These are phyloP conservation scores for Ornithorhynchus anatinus DNA, from an alignment of 2,113 vertebrate species.

Conservation along the genomic window DNA sequence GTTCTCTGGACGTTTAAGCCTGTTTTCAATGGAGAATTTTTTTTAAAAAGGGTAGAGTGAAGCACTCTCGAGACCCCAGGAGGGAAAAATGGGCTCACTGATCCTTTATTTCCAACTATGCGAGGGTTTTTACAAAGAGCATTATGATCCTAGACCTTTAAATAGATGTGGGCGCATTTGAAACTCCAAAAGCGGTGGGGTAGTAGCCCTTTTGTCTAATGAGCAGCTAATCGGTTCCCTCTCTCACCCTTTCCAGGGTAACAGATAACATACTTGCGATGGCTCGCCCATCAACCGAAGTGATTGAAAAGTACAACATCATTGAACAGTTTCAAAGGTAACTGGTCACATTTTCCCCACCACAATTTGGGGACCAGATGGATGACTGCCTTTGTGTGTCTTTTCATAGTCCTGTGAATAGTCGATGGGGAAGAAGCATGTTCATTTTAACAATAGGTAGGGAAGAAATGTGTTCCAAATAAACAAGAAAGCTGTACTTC, in stretches of 20 bases:
- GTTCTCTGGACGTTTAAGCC: too few species aligned
- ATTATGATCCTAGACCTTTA: too few species aligned
- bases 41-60: too few species aligned
- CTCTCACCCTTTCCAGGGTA: slow-evolving; percentile 75
- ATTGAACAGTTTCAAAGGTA: slow-evolving; percentile 93
- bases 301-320: slow-evolving; percentile 89
- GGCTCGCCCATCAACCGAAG: slow-evolving; percentile 94
- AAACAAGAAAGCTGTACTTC: slow-evolving; percentile 33
- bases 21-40: too few species aligned
- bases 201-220: too few species aligned
- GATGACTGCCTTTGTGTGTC: background rate
- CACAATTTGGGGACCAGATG: background rate
- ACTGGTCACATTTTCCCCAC: background rate
- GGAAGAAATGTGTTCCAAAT: slow-evolving; percentile 37
- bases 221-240: background rate
- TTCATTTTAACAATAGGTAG: slow-evolving; percentile 37
- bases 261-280: slow-evolving; percentile 94
- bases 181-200: too few species aligned
- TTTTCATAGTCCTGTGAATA: slow-evolving; percentile 31
- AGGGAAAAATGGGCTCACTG: too few species aligned
- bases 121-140: too few species aligned
- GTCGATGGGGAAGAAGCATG: slow-evolving; percentile 37
- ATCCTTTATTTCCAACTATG: too few species aligned
- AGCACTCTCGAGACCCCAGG: too few species aligned
- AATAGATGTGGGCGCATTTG: too few species aligned